Evolutionary conservation across 2,797 vertebrate species (phyloP), one percentile per base, ranked within the genome.

Genomic region (Sebastes hubbsi): DNA sequence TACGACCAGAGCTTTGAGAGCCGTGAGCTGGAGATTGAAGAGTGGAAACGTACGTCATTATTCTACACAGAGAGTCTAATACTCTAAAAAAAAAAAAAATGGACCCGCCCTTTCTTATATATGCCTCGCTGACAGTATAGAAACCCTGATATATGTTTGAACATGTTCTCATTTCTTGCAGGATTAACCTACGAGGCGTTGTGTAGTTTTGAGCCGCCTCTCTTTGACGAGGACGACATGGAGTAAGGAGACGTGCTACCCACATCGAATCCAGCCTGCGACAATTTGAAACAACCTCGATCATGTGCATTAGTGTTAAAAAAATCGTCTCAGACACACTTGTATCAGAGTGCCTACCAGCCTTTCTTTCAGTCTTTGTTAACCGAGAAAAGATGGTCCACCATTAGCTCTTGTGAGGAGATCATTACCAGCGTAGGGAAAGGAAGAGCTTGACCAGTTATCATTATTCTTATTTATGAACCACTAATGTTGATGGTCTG

Each of bases 1-100:
- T 99, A 98, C 0, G 99, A 99, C 93, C 99, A 99, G 96, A 99
- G 97, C 79, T 99, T 99, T 77, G 98, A 99, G 91, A 99, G 98
- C 89, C 95, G 97, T 46, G 98, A 99, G 72, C 96, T 99, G 61
- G 96, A 97, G 74, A 99, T 99, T 20, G 98, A 99, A 20, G 98
- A 99, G 87, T 99, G 99, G 99, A 99, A 99, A 96, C 96, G 99
- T 99, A 94, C 83, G 97, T 68, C 16, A 8, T 49, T 61, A 42
- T 63, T 56, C 27, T 24, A 54, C n/a, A 30, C 20, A 32, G 2
- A 34, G 42, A 67, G 18, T 34, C 8, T 29, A 14, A 27, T 60
- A 30, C 52, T 30, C 4, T 20, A 42, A 42, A 42, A 42, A 42
- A 1, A 16, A 1, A 3, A 20, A 5, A 18, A 18, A 46, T 20